phyloP scores from a whole-genome alignment of 2,113 vertebrate genomes.

The Brienomyrus brachyistius region DNA sequence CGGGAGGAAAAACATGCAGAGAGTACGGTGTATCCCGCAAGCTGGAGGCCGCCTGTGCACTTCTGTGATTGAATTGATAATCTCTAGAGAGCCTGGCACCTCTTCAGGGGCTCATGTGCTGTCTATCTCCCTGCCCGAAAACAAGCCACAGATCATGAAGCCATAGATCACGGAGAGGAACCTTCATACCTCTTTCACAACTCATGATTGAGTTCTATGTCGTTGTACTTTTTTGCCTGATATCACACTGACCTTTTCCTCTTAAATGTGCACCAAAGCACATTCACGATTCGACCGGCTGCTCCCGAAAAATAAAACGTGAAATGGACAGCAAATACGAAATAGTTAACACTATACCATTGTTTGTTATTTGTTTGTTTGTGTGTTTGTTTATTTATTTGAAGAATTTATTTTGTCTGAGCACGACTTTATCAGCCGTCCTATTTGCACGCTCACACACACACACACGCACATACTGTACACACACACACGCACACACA shows the following conservation, averaged over 20 bases:
- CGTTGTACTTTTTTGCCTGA: constrained; percentile 32
- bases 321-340: not conserved
- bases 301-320: not conserved
- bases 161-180: not conserved
- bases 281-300: not conserved
- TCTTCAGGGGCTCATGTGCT: not conserved
- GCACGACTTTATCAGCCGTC: not conserved
- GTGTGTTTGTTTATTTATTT: not conserved
- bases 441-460: not conserved
- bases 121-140: not conserved
- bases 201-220: not conserved
- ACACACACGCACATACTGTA: too few relatives aligned
- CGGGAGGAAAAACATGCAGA: not conserved
- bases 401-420: not conserved
- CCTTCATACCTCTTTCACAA: not conserved
- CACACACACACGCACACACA: not conserved
- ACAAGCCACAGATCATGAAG: not conserved
- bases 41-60: not conserved
- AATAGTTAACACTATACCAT: not conserved
- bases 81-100: not conserved
- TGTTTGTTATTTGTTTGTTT: not conserved
- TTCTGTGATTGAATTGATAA: constrained; percentile 28
- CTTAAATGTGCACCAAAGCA: not conserved
- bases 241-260: constrained; percentile 18
- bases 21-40: not conserved